phyloP scores from a whole-genome alignment of 2,797 vertebrate species.

The Helarctos malayanus region DNA sequence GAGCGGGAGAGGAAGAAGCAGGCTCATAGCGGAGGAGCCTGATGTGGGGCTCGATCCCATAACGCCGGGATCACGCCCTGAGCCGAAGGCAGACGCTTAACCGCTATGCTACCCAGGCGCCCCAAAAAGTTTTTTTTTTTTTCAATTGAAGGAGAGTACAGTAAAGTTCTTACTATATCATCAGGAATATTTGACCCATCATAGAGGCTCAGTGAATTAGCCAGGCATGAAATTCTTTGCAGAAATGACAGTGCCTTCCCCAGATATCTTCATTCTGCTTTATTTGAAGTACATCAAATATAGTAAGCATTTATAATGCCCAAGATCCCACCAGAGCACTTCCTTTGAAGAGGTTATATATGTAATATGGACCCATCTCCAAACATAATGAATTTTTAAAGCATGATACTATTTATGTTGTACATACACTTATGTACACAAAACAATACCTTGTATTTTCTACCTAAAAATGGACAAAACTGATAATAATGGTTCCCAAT shows the following conservation, averaged over 20 bases:
- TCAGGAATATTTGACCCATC: not conserved
- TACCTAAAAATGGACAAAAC: not conserved
- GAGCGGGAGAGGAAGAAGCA: too few species aligned
- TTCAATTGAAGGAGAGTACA: not conserved
- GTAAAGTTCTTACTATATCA: not conserved
- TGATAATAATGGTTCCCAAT: not conserved
- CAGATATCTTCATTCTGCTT: not conserved
- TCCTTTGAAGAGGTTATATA: not conserved
- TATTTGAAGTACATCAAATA: not conserved
- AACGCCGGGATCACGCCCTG: too few species aligned
- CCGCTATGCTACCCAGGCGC: too few species aligned
- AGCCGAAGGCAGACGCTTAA: too few species aligned
- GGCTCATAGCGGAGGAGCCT: too few species aligned
- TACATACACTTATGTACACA: not conserved
- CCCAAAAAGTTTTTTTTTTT: not conserved
- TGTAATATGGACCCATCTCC: not conserved
- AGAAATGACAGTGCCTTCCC: not conserved
- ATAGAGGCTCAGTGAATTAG: not conserved
- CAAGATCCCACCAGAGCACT: not conserved
- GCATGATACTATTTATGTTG: not conserved
- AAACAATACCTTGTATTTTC: not conserved
- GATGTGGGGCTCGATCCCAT: too few species aligned
- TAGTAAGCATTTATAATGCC: not conserved
- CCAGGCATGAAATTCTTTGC: not conserved
- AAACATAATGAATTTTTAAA: not conserved